These are phyloP conservation scores for Eupithecia vulgata DNA, from an alignment of 2,888 invertebrate genomes.

Conservation along the genomic window DNA sequence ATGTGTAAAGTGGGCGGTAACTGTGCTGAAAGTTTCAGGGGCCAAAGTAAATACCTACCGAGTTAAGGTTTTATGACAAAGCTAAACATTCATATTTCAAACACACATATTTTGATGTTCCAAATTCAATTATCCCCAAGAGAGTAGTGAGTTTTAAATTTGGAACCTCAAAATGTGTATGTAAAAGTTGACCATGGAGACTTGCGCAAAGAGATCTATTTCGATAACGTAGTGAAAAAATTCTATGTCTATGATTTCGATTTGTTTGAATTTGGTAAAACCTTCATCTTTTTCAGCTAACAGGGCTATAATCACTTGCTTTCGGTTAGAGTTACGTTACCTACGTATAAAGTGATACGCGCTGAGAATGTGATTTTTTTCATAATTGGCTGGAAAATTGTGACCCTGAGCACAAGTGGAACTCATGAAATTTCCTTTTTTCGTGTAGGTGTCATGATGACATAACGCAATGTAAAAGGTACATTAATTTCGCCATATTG, in stretches of 20 bases:
- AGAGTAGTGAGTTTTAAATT: too few relatives aligned
- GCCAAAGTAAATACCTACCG: background rate
- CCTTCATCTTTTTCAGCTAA: too few relatives aligned
- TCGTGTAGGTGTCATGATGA: background rate
- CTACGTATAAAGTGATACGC: too few relatives aligned
- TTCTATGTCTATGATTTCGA: too few relatives aligned
- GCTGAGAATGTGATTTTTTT: background rate
- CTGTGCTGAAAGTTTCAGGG: background rate
- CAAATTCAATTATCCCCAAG: too few relatives aligned
- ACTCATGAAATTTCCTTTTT: conserved; percentile 1
- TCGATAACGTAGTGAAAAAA: too few relatives aligned
- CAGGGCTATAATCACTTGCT: too few relatives aligned
- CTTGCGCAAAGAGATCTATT: too few relatives aligned
- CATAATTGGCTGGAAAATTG: background rate
- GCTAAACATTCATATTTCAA: background rate
- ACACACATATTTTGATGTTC: background rate
- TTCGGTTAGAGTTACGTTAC: too few relatives aligned
- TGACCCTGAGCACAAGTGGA: background rate
- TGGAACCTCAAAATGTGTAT: too few relatives aligned
- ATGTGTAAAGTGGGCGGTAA: background rate
- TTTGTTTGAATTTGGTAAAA: too few relatives aligned
- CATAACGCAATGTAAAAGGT: conserved; percentile 10
- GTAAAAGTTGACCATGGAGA: too few relatives aligned
- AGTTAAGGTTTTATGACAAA: background rate
- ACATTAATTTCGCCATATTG: conserved; percentile 9